Evolutionary conservation across 2,113 vertebrate genomes (phyloP).

Genomic region (Azemiops feae): DNA sequence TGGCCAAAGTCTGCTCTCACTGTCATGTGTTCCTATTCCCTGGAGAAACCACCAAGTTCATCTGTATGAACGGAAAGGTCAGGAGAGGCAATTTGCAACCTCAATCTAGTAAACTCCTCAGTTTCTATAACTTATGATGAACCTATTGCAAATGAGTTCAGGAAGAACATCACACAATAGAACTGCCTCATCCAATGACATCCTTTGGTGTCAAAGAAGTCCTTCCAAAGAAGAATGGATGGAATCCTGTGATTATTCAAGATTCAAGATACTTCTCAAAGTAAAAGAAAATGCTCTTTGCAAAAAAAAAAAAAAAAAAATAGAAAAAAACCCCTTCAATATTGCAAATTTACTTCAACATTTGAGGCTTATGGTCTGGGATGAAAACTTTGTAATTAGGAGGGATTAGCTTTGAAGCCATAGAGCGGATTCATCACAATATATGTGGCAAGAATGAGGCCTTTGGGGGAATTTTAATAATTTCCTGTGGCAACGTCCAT

Average conservation of each 20-base stretch:
- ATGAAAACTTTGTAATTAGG: neutral
- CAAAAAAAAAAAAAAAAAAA: neutral
- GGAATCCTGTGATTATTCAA: neutral
- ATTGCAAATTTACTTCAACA: too few relatives aligned
- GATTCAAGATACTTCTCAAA: neutral
- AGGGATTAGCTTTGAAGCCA: neutral
- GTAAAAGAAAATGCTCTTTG: neutral
- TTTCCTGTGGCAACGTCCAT: neutral
- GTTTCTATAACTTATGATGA: neutral
- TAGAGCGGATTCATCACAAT: neutral
- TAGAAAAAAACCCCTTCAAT: neutral
- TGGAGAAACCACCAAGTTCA: neutral
- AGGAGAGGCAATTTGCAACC: neutral
- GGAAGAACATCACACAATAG: neutral
- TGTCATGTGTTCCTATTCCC: neutral
- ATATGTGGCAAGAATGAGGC: neutral
- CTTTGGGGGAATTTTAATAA: neutral
- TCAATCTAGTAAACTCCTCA: neutral
- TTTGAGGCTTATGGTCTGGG: neutral
- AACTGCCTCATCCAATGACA: neutral
- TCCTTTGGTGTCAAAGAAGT: neutral
- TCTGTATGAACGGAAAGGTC: neutral
- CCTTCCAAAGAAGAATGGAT: neutral
- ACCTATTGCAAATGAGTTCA: neutral
- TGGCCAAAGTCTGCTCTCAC: neutral